Conservation (phyloP, 2,888 invertebrate genomes). For the Caradrina clavipalpis region DNA sequence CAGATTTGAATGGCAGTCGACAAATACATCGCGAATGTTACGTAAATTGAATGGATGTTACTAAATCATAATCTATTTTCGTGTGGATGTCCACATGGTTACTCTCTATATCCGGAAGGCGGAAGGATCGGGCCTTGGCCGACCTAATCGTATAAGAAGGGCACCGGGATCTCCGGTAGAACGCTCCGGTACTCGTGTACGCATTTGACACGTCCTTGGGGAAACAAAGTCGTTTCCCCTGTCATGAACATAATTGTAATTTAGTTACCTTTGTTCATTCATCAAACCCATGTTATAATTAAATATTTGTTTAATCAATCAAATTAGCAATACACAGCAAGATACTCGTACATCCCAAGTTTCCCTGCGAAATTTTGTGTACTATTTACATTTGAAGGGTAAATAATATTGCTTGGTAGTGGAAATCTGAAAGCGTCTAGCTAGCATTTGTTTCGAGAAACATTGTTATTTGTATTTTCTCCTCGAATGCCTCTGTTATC, state of each 20-base stretch:
- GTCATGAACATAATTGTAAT: conserved; percentile 37
- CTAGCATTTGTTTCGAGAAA: not conserved
- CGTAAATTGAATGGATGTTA: not conserved
- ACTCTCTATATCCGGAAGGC: conserved; percentile 11
- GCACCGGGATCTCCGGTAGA: conserved; percentile 25
- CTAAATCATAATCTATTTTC: conserved; percentile 19
- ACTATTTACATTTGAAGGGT: not conserved
- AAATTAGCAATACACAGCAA: conserved; percentile 14
- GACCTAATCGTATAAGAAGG: conserved; percentile 36
- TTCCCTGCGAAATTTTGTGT: not conserved
- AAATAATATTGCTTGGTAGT: not conserved
- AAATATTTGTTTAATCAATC: conserved; percentile 37
- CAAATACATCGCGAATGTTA: conserved; percentile 12
- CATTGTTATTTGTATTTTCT: conserved; percentile 21
- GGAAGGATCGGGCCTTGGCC: conserved; percentile 11
- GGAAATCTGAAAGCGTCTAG: conserved; percentile 10
- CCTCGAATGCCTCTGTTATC: conserved; percentile 4
- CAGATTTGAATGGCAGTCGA: conserved; percentile 2
- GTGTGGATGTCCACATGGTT: conserved; percentile 18
- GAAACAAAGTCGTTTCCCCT: conserved; percentile 16
- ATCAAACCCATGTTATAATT: conserved; percentile 16
- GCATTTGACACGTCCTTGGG: conserved; percentile 40
- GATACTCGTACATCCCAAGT: not conserved
- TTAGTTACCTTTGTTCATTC: conserved; percentile 33
- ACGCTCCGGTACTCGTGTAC: conserved; percentile 30